Base-by-base conservation (phyloP, 2,888 invertebrate species). In the Pachycephus smyrnensis region DNA sequence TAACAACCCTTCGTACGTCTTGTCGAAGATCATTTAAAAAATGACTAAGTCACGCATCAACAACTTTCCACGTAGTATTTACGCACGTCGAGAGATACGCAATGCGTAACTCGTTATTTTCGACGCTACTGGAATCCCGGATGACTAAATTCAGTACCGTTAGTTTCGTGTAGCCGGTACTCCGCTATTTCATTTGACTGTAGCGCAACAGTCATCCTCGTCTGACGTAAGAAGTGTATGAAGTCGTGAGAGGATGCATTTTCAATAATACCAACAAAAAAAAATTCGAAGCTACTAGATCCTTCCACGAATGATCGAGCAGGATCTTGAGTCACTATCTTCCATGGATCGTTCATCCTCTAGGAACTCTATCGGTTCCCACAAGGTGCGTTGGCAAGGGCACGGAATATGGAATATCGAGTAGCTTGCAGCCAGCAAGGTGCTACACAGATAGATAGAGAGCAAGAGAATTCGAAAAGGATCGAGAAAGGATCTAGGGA, bases 361-460 rank as follows among this genome's bases (percentile, higher is more conserved):
- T 23, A 55, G 55, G 23, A 55, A 55, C 6, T 55, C 55, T 23
- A 55, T 55, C 55, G 23, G 55, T 89, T 89, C 89, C 89, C 89
- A 89, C 89, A 89, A 89, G 89, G 89, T 89, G 89, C 79, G 82
- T 73, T 3, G 80, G 74, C 77, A 76, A 80, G 79, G 80, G 75
- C 32, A 71, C 32, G 71, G 75, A 79, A 83, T 87, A 87, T 88
- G 84, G 84, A 85, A 84, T 87, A 79, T 82, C 84, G 83, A 75
- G 68, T 76, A 83, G 33, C 33, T 33, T 33, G 33, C 4, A 33
- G 33, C 33, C 1, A 33, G 88, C 87, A 88, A 89, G 88, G 89
- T 88, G 88, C 85, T 85, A 84, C 86, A 83, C 84, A 86, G 82
- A 80, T 76, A 75, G 33, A 76, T 37, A 85, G 82, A 81, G 79